Evolutionary conservation across 2,113 vertebrate species (phyloP).

Genomic region (Passer domesticus): DNA sequence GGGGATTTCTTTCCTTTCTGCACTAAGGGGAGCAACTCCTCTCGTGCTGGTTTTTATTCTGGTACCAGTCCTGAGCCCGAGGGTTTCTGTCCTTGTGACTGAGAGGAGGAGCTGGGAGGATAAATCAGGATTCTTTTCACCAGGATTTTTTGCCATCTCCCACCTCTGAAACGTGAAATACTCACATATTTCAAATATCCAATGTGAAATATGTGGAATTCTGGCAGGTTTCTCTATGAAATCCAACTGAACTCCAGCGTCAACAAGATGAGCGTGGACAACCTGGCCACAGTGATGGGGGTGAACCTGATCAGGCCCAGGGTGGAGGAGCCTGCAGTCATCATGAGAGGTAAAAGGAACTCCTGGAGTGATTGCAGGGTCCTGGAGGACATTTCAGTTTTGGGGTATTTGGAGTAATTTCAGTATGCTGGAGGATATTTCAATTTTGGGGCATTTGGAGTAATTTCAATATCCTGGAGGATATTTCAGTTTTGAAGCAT

Average conservation of each 20-base stretch:
- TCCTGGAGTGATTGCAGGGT: not conserved
- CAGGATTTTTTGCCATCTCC: not conserved
- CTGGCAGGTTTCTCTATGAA: conserved; percentile 88
- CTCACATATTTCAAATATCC: not conserved
- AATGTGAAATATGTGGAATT: not conserved
- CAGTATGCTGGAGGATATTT: too few species aligned
- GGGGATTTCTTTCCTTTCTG: not conserved
- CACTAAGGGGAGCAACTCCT: not conserved
- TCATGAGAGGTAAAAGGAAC: conserved; percentile 88
- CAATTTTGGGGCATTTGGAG: not conserved
- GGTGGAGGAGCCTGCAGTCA: conserved; percentile 88
- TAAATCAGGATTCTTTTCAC: not conserved
- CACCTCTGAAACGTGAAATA: not conserved
- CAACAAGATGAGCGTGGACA: conserved; percentile 98
- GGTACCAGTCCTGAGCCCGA: not conserved
- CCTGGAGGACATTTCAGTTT: too few species aligned
- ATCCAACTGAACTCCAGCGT: conserved; percentile 85
- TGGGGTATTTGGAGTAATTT: not conserved
- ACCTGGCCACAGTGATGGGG: conserved; percentile 95
- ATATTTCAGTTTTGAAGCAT: not conserved
- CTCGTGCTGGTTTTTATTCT: not conserved
- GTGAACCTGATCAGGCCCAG: conserved; percentile 93
- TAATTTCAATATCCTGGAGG: not conserved
- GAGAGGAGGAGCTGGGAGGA: not conserved
- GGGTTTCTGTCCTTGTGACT: not conserved